Conservation (phyloP, 2,888 invertebrate species). For the Morpho helenor region DNA sequence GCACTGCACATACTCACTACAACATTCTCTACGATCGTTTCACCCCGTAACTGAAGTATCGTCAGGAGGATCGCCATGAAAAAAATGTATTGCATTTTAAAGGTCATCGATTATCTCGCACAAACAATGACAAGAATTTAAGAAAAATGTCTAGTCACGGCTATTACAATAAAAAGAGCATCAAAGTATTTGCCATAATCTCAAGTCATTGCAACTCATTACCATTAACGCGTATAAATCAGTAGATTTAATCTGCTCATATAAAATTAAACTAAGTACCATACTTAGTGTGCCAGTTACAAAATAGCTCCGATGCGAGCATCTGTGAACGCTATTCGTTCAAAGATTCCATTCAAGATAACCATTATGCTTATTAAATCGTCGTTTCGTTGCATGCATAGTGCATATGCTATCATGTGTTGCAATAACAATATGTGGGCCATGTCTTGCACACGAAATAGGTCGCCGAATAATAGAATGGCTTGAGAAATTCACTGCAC, state of each 20-base stretch:
- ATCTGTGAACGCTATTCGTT: conserved; percentile 11
- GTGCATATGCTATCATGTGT: conserved; percentile 23
- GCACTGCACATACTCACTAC: too few relatives aligned
- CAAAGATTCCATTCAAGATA: conserved; percentile 19
- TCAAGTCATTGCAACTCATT: background rate
- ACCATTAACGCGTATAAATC: background rate
- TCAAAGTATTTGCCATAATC: too few relatives aligned
- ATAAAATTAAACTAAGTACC: too few relatives aligned
- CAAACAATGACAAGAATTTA: too few relatives aligned
- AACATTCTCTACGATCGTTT: too few relatives aligned
- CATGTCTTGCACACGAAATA: conserved; percentile 31
- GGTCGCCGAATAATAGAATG: conserved; percentile 32
- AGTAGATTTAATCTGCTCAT: too few relatives aligned
- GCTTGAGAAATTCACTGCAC: conserved; percentile 20
- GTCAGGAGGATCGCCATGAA: too few relatives aligned
- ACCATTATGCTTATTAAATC: conserved; percentile 24
- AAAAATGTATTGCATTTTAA: too few relatives aligned
- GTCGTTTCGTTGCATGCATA: conserved; percentile 16
- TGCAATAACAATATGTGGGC: conserved; percentile 23
- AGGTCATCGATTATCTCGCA: too few relatives aligned
- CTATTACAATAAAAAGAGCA: too few relatives aligned
- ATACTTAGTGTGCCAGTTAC: conserved; percentile 9
- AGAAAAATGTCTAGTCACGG: too few relatives aligned
- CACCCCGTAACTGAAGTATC: too few relatives aligned
- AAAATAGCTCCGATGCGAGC: conserved; percentile 8